phyloP scores from a whole-genome alignment of 2,113 vertebrate genomes.

The Stictonetta naevosa region DNA sequence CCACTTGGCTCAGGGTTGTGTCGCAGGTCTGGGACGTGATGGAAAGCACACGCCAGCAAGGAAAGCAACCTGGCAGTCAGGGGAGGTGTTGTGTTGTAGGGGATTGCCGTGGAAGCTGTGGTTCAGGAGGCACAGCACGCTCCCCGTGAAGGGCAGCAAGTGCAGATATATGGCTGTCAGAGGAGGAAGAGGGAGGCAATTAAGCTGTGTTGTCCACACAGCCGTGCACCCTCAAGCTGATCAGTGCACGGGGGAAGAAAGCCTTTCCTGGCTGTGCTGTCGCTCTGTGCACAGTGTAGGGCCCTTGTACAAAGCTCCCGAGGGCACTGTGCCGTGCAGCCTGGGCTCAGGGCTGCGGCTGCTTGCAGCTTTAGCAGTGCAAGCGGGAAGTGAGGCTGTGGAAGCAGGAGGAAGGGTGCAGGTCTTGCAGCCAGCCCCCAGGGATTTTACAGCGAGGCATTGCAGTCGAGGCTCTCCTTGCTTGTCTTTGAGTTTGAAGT shows the following conservation, averaged over 20 bases:
- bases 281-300: not conserved
- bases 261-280: too few species aligned
- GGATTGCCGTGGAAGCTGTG: not conserved
- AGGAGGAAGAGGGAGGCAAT: not conserved
- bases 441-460: not conserved
- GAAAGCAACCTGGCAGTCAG: not conserved
- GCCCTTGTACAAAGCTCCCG: not conserved
- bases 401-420: not conserved
- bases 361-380: not conserved
- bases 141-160: not conserved
- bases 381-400: not conserved
- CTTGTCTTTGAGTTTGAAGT: not conserved
- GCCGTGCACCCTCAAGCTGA: rapidly evolving
- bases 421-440: not conserved
- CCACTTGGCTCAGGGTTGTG: rapidly evolving
- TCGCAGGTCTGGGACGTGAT: rapidly evolving
- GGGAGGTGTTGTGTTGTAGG: not conserved
- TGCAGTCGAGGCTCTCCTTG: not conserved
- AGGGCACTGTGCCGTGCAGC: not conserved
- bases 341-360: too few species aligned
- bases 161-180: rapidly evolving
- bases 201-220: not conserved
- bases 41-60: rapidly evolving
- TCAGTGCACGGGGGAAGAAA: rapidly evolving
- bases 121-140: not conserved